Evolutionary conservation across 35 echinoderm and acorn worm species (phyloP), one percentile per base, ranked within the genome.

Genomic region (Strongylocentrotus purpuratus): DNA sequence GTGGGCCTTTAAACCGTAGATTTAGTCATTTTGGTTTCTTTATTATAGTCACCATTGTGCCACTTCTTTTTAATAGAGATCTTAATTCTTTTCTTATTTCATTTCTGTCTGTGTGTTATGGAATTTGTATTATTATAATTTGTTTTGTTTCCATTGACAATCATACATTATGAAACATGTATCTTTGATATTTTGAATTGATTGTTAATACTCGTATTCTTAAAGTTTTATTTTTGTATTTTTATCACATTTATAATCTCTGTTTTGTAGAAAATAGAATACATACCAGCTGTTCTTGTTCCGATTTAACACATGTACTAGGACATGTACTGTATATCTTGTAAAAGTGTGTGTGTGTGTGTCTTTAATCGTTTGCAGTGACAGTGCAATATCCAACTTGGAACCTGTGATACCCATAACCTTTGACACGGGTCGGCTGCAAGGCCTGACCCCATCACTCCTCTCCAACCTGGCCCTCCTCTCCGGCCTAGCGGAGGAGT

Each of bases 331-430:
- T 59, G 52, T 78, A 78, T 78, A 78, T 78, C 22, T 28, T 25
- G 65, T 78, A 7, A 78, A 6, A 5, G 25, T 78, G 65, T 78
- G 65, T 78, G 1, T 55, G 50, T 11, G 28, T n/a, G 20, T 78
- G 20, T n/a, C 25, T 28, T 70, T 78, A 22, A 18, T 78, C 28
- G 46, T 33, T 93, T 93, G 33, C 94, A 99, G 98, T 97, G 98
- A 99, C 93, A 98, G 97, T 85, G 95, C 97, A 33, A 97, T 99
- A 88, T 97, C 97, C 33, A 98, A 97, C 65, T 55, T 99, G 60
- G 96, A 99, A 48, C 46, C 97, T 33, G 91, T 99, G 33, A 95
- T 96, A 33, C 97, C 98, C 0, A 86, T 94, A 15, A 93, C 47
- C 17, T 99, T 97, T 93, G 95, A 99, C 85, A 95, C 96, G 1